Percentiles rank a stretch among this genome's conserved stretches.
phyloP scores from a whole-genome alignment of 2,888 invertebrate genomes.

The Mythimna lalbum region DNA sequence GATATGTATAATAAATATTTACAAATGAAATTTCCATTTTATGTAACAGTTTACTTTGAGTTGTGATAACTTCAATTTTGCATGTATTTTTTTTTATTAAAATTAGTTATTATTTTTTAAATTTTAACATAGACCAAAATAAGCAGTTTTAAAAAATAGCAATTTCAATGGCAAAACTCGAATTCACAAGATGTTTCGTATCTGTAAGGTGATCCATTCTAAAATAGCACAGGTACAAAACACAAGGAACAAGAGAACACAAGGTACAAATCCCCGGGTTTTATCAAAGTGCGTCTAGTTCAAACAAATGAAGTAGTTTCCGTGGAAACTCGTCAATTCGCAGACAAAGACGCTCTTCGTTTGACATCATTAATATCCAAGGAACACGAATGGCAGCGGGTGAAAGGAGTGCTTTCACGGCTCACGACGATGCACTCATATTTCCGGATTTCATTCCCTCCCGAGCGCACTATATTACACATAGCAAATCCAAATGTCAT shows the following conservation, averaged over 20 bases:
- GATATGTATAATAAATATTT: no score
- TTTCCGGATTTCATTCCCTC: slow-evolving; percentile 79
- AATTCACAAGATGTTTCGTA: background rate
- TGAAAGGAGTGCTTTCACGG: slow-evolving; percentile 72
- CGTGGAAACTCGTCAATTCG: slow-evolving; percentile 72
- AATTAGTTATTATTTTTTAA: no score
- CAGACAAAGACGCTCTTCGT: slow-evolving; percentile 74
- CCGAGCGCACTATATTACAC: slow-evolving; percentile 75
- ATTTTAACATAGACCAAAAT: no score
- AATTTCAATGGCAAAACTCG: no score
- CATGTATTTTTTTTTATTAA: no score
- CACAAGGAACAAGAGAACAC: slow-evolving; percentile 34
- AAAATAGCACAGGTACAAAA: slow-evolving; percentile 10
- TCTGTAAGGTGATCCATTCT: slow-evolving; percentile 8
- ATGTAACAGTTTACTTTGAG: no score
- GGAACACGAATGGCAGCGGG: slow-evolving; percentile 68
- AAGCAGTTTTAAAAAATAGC: no score
- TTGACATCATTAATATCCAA: slow-evolving; percentile 79
- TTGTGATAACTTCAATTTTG: no score
- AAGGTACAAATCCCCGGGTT: slow-evolving; percentile 43
- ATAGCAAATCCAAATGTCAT: slow-evolving; percentile 79
- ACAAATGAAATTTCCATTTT: no score
- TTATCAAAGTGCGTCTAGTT: slow-evolving; percentile 61
- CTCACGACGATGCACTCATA: slow-evolving; percentile 78
- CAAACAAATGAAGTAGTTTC: slow-evolving; percentile 70